Conservation (phyloP, 2,888 invertebrate genomes). For the Notodonta dromedarius region DNA sequence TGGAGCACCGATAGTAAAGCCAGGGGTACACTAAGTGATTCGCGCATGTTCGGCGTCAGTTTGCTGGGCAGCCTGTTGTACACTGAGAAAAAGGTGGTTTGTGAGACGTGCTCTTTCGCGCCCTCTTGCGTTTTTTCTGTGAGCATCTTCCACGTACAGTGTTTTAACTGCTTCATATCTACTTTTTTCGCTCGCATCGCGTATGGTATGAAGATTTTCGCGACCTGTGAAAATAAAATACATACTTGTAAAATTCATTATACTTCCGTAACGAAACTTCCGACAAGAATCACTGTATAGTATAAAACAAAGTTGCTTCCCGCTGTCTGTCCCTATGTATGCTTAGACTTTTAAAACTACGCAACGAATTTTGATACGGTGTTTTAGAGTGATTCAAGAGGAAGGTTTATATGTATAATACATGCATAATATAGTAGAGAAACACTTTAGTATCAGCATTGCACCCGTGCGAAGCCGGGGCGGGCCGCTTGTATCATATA, state of each 20-base stretch:
- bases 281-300: no score
- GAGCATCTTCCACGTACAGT: conserved; percentile 88
- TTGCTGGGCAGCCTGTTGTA: conserved; percentile 84
- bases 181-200: conserved; percentile 93
- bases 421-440: no score
- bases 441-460: no score
- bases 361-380: no score
- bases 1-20: conserved; percentile 93
- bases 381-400: no score
- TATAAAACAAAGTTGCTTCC: no score
- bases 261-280: no score
- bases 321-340: no score
- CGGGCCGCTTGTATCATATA: no score
- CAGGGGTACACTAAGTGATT: conserved; percentile 90
- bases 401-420: no score
- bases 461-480: no score
- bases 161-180: conserved; percentile 93
- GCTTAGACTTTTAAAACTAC: no score
- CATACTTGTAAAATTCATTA: not conserved
- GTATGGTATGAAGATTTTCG: conserved; percentile 90
- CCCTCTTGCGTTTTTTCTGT: conserved; percentile 61
- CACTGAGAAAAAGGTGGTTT: conserved; percentile 81
- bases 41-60: conserved; percentile 85
- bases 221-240: conserved; percentile 74
- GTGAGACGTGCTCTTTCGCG: conserved; percentile 64